Evolutionary conservation across 2,113 vertebrate species (phyloP).

Genomic region (Cnemophilus loriae): DNA sequence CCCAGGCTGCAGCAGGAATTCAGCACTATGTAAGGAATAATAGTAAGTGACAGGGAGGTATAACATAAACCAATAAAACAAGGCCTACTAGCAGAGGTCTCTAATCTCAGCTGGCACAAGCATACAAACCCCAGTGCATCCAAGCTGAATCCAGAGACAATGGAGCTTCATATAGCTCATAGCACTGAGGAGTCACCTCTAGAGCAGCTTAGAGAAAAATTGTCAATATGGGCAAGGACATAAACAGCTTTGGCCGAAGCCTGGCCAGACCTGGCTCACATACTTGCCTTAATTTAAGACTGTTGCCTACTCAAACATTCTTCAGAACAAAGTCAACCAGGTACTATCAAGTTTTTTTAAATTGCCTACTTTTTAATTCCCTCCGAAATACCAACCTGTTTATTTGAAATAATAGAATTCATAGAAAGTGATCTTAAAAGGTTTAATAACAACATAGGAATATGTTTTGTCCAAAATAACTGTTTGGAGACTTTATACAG

Average conservation of each 20-base stretch:
- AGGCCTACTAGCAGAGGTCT: not conserved
- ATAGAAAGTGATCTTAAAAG: constrained; percentile 32
- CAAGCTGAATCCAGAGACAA: not conserved
- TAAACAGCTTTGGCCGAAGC: not conserved
- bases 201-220: not conserved
- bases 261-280: not conserved
- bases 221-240: not conserved
- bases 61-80: not conserved
- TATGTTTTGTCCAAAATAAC: constrained; percentile 24
- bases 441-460: not conserved
- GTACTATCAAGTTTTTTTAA: not conserved
- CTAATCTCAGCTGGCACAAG: not conserved
- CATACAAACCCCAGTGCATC: not conserved
- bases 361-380: not conserved
- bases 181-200: not conserved
- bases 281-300: not conserved
- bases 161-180: not conserved
- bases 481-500: not conserved
- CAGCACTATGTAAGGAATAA: not conserved
- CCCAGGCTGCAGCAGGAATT: not conserved
- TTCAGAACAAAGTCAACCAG: not conserved
- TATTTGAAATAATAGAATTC: not conserved
- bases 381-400: not conserved
- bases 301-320: not conserved
- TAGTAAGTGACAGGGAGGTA: not conserved